phyloP scores from a whole-genome alignment of 2,888 invertebrate species.

The Callimorpha dominula region DNA sequence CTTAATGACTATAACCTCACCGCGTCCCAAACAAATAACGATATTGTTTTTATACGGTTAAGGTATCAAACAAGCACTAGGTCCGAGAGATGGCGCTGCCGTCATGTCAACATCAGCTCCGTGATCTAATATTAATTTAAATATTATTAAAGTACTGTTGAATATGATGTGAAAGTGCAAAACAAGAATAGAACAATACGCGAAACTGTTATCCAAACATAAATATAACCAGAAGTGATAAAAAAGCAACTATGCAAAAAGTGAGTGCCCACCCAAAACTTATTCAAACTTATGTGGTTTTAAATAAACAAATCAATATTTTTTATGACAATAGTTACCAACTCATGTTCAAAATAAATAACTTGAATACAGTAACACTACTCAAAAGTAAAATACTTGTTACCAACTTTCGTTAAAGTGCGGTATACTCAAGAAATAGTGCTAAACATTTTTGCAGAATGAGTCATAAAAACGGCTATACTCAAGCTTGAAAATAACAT shows the following conservation, averaged over 20 bases:
- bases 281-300: not conserved
- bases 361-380: not conserved
- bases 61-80: no score
- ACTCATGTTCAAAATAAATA: not conserved
- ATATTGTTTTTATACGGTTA: no score
- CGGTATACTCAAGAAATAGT: slow-evolving; percentile 1
- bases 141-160: not conserved
- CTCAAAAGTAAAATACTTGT: no score
- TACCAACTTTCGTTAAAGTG: not conserved
- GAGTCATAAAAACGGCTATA: no score
- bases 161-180: not conserved
- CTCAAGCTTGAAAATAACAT: no score
- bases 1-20: no score
- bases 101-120: no score
- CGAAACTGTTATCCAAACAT: not conserved
- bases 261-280: slow-evolving; percentile 3
- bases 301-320: not conserved
- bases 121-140: no score
- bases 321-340: not conserved
- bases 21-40: no score
- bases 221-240: not conserved
- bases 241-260: not conserved
- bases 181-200: no score
- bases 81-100: no score
- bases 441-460: not conserved